Percentiles rank a stretch among this genome's conserved stretches.
Evolutionary conservation across 1,140 invertebrate genomes (phyloP).

Genomic region (Helicoverpa armigera): DNA sequence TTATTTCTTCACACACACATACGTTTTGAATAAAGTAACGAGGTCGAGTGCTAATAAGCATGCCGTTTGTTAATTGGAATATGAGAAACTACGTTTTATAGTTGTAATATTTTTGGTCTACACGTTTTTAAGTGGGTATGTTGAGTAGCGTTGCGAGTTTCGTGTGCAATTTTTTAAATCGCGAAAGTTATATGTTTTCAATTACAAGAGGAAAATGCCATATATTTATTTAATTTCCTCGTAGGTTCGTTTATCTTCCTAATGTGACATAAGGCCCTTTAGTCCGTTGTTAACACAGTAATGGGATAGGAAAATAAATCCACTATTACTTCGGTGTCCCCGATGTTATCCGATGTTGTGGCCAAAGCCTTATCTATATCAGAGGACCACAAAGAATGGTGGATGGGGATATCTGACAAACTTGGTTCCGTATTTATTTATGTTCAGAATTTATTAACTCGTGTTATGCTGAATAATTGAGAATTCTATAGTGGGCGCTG

Average conservation of each 20-base stretch:
- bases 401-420: constrained; percentile 11
- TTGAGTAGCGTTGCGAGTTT: not conserved
- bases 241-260: not conserved
- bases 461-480: constrained; percentile 8
- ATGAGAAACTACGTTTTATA: constrained; percentile 30
- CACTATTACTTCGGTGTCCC: constrained; percentile 40
- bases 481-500: not conserved
- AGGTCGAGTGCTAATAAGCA: constrained; percentile 51
- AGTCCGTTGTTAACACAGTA: constrained; percentile 45
- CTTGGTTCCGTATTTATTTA: constrained; percentile 31
- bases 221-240: not conserved
- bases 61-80: constrained; percentile 43
- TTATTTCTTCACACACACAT: constrained; percentile 60
- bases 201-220: not conserved
- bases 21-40: constrained; percentile 45
- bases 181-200: not conserved
- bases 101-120: constrained; percentile 33
- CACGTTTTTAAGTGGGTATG: constrained; percentile 15
- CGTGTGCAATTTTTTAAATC: not conserved
- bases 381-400: constrained; percentile 5
- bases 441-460: not conserved
- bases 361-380: constrained; percentile 44
- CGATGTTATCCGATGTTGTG: constrained; percentile 46
- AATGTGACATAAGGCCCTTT: constrained; percentile 8
- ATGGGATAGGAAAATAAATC: constrained; percentile 46